Conservation (phyloP, 1,140 invertebrate species). For the Trissolcus basalis region DNA sequence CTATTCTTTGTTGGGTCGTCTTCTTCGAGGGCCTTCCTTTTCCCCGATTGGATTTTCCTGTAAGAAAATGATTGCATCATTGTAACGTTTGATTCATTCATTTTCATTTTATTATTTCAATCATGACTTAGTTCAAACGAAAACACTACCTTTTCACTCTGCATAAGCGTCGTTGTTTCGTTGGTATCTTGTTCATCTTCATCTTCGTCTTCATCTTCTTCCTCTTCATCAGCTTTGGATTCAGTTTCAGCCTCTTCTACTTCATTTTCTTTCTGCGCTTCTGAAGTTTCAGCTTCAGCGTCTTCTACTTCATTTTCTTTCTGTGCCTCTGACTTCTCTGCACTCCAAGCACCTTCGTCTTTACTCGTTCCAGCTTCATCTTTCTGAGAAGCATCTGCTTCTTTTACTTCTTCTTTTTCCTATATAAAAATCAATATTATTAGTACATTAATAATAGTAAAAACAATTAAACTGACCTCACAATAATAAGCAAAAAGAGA, state of each 20-base stretch:
- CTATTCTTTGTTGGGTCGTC: conserved; percentile 74
- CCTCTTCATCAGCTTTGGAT: conserved; percentile 70
- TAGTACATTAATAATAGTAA: too few species aligned
- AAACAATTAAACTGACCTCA: too few species aligned
- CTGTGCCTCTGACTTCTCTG: conserved; percentile 39
- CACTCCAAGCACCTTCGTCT: conserved; percentile 19
- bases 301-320: conserved; percentile 52
- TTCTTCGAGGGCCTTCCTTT: conserved; percentile 71
- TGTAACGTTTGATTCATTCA: too few species aligned
- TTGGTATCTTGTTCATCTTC: conserved; percentile 64
- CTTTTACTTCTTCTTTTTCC: conserved; percentile 78
- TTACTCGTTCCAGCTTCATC: conserved; percentile 32
- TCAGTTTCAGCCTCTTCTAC: conserved; percentile 65
- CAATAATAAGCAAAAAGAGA: too few species aligned
- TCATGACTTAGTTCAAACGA: too few species aligned
- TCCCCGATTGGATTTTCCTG: conserved; percentile 40
- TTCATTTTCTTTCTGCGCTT: conserved; percentile 48
- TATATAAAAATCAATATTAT: conserved; percentile 61
- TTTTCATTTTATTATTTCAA: too few species aligned
- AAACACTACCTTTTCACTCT: conserved; percentile 62
- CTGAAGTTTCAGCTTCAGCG: conserved; percentile 38
- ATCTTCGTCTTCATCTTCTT: conserved; percentile 67
- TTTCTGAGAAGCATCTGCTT: conserved; percentile 44
- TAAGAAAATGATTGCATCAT: too few species aligned
- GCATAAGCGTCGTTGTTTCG: conserved; percentile 63